Evolutionary conservation across 2,113 vertebrate genomes (phyloP), one percentile per base, ranked within the genome.

Genomic region (Paradoxurus hermaphroditus): DNA sequence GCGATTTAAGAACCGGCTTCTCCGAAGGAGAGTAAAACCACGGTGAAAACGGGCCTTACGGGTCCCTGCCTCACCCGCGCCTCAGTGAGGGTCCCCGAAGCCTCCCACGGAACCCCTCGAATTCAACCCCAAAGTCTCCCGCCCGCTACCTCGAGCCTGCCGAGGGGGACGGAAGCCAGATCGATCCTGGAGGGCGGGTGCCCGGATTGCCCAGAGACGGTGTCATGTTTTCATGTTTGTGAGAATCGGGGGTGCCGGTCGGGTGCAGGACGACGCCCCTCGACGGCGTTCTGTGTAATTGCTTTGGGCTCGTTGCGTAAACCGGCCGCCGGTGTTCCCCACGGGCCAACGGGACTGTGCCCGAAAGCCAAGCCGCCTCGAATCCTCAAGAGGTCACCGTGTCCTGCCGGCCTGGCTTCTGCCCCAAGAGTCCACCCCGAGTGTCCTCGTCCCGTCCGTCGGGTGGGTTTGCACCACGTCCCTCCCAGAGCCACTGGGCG

Each of bases 181-280:
- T 94, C 93, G 86, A 95, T 96, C 14, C 73, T 96, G 92, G 96
- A 92, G 78, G 75, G 95, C 90, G 95, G 94, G 83, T 68, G 96
- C 85, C 78, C 36, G 68, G 81, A 83, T 92, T 39, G 36, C 90
- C 94, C 87, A 36, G 79, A 78, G 90, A 96, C 83, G 87, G 85
- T 91, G 94, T 65, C 95, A 68, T 82, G 92, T 98, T 94, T 97
- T 98, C 96, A 86, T 96, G 92, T 93, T 97, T 88, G 86, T 93
- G 93, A 86, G 96, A 92, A 97, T 97, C 90, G 87, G 95, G 90
- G 94, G 86, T 96, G 56, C 92, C 79, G 86, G 90, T 97, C 97
- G 97, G 90, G 92, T 96, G 89, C 90, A 86, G 16, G 59, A 95
- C 73, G 88, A 92, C 93, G 84, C 90, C 95, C 75, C 79, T 95